Base-by-base conservation (phyloP, 2,888 invertebrate species). In the Pandemis heparana region DNA sequence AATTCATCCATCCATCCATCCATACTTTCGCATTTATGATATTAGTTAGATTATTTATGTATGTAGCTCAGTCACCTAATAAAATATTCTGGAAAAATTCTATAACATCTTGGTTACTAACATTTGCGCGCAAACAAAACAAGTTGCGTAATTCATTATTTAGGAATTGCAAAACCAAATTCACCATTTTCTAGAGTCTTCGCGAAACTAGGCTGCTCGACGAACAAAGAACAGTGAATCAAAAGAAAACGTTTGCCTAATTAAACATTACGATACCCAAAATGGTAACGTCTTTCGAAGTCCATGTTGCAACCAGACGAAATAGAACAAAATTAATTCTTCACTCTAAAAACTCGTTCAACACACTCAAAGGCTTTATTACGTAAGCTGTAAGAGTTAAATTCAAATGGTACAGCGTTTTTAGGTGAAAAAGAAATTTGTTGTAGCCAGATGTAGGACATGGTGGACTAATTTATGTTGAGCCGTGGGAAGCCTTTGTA, bases 401-500 rank as follows among this genome's bases (percentile, higher is more conserved):
- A 87, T 87, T 89, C 80, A 84, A 86, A 87, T 84, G 82, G 78
- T 79, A 80, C 79, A 79, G 79, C 77, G 80, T 82, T 81, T 80
- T 67, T 62, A 66, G 73, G 77, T 70, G 77, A 79, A 80, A 84
- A 85, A 83, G 81, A 83, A 82, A 85, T 85, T 85, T 83, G 84
- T 83, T 81, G 67, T 76, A 75, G 82, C 79, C 83, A 84, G 82
- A 84, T 84, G 84, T 84, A 82, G 81, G 79, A 77, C 81, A 79
- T 73, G 74, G 75, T 75, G 67, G 70, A 70, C 84, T 81, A 82
- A 66, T 75, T 68, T 75, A 75, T 38, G 39, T 67, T 73, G 83
- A 81, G 61, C 83, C 76, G 76, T 83, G 80, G 81, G 82, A 80
- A 80, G 81, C 85, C 93, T 92, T 92, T 92, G 92, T 92, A 85